Evolutionary conservation across 2,797 vertebrate genomes (phyloP).

Genomic region (Myoxocephalus aenaeus): DNA sequence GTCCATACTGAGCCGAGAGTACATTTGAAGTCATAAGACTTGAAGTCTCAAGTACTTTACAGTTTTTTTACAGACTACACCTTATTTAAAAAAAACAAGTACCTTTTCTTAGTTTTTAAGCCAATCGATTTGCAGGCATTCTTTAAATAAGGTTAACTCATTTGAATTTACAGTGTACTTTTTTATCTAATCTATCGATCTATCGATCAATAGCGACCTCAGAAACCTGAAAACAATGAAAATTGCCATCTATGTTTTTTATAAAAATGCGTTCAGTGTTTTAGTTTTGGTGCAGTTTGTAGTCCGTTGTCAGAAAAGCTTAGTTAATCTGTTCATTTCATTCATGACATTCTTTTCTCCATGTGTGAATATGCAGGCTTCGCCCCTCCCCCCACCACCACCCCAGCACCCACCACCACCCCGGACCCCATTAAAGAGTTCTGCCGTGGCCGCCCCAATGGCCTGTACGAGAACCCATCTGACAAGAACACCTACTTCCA

Average conservation of each 20-base stretch:
- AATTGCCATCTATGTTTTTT: neutral
- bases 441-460: conserved; percentile 78
- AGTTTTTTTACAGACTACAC: neutral
- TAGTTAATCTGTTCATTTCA: neutral
- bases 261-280: neutral
- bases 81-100: neutral
- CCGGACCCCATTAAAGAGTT: conserved; percentile 72
- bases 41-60: neutral
- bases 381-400: conserved; percentile 81
- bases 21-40: neutral
- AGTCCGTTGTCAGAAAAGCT: neutral
- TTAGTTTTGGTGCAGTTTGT: neutral
- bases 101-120: neutral
- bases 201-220: neutral
- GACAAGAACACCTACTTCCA: conserved; percentile 81
- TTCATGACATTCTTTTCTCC: neutral
- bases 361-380: conserved; percentile 71
- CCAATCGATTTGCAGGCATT: neutral
- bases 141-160: neutral
- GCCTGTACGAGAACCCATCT: conserved; percentile 75
- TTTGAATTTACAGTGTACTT: neutral
- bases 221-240: neutral
- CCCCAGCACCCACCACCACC: conserved; percentile 77
- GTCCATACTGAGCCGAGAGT: neutral
- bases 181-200: neutral